A percentile compares a stretch with the other conserved stretches of the same genome.
Conservation (phyloP, 2,888 invertebrate species). For the Drosophila sordidula region DNA sequence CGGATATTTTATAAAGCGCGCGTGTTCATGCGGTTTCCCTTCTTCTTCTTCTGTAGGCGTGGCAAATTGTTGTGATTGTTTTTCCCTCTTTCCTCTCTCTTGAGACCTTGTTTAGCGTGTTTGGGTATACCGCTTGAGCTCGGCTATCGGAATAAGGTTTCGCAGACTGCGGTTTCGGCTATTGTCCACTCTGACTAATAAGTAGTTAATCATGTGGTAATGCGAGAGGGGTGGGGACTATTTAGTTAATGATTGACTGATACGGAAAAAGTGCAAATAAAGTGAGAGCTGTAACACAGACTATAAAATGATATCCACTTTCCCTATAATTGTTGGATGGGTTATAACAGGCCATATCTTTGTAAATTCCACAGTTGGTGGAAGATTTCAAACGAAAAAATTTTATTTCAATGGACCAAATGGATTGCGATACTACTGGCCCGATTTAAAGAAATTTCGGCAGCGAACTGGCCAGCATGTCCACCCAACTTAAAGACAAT, state of each 20-base stretch:
- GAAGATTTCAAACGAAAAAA: too few species aligned
- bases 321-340: too few species aligned
- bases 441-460: too few species aligned
- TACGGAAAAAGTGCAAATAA: background rate
- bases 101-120: slow-evolving; percentile 3
- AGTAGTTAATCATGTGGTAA: slow-evolving; percentile 58
- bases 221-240: slow-evolving; percentile 11
- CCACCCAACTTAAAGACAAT: too few species aligned
- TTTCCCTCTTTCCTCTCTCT: slow-evolving; percentile 19
- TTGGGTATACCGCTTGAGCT: slow-evolving; percentile 36
- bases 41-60: slow-evolving; percentile 59
- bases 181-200: slow-evolving; percentile 27
- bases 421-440: too few species aligned
- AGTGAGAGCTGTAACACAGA: background rate
- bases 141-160: slow-evolving; percentile 32
- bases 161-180: slow-evolving; percentile 33
- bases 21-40: slow-evolving; percentile 71
- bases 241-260: slow-evolving; percentile 34
- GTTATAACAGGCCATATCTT: too few species aligned
- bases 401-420: too few species aligned
- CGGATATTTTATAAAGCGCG: slow-evolving; percentile 61
- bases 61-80: slow-evolving; percentile 79
- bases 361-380: too few species aligned
- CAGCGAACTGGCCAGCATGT: too few species aligned
- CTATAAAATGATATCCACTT: too few species aligned